Evolutionary conservation across 2,797 vertebrate species (phyloP).

Genomic region (Scyliorhinus canicula): DNA sequence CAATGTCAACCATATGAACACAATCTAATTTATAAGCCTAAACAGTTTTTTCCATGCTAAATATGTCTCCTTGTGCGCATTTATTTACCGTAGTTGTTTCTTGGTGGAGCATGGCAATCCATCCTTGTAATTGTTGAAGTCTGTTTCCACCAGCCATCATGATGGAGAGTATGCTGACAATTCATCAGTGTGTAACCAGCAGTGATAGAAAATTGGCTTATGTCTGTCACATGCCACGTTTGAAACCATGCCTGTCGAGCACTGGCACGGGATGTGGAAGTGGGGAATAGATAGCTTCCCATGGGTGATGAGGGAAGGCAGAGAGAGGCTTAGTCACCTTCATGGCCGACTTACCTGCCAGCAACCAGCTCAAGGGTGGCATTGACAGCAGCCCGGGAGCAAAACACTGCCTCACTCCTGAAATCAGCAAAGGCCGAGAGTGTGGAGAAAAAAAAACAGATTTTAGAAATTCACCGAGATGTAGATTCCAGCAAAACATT

Average conservation of each 20-base stretch:
- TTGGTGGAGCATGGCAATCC: neutral
- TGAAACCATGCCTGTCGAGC: slow-evolving; percentile 1
- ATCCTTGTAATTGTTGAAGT: neutral
- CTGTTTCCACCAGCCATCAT: neutral
- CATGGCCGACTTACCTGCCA: slow-evolving; percentile 19
- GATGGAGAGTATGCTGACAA: neutral
- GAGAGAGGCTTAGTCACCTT: neutral
- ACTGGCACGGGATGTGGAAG: neutral
- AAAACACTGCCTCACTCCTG: neutral
- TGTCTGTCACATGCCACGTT: neutral
- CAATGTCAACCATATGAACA: neutral
- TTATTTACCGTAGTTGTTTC: neutral
- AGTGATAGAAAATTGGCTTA: neutral
- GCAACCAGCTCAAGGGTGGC: neutral
- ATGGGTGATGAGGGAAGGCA: neutral
- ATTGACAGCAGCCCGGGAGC: neutral
- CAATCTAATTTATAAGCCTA: neutral
- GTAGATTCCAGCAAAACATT: neutral
- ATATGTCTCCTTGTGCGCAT: neutral
- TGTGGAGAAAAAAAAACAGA: neutral
- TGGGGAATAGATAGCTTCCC: slow-evolving; percentile 4
- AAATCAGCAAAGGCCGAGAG: neutral
- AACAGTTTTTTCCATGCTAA: neutral
- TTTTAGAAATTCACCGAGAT: neutral
- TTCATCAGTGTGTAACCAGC: neutral